Percentiles rank a stretch among this genome's conserved stretches.
Conservation (phyloP, 1,140 invertebrate species). For the Sycophaga agraensis region DNA sequence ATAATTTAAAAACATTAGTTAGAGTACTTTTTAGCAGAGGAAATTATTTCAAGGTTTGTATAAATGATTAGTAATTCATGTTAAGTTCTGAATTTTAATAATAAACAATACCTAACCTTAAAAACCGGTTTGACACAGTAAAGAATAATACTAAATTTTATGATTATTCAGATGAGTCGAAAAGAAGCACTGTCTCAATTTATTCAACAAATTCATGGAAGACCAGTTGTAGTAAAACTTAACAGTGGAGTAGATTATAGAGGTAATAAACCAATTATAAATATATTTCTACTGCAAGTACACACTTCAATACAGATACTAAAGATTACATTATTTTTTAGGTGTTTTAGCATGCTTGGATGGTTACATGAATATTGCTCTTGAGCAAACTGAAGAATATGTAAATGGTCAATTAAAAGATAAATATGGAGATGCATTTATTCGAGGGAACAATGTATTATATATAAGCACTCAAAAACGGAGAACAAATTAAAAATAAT, state of each 20-base stretch:
- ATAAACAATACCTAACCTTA: conserved; percentile 7
- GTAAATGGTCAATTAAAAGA: conserved; percentile 98
- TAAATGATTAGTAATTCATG: too few relatives aligned
- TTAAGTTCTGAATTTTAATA: too few relatives aligned
- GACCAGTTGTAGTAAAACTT: conserved; percentile 99
- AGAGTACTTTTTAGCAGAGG: too few relatives aligned
- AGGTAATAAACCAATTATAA: conserved; percentile 60
- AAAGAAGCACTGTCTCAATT: conserved; percentile 96
- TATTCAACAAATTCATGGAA: conserved; percentile 97
- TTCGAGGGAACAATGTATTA: conserved; percentile 96
- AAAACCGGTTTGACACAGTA: background rate
- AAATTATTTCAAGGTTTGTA: background rate
- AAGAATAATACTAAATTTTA: background rate
- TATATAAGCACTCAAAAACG: conserved; percentile 95
- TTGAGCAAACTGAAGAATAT: conserved; percentile 99
- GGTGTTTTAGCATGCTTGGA: conserved; percentile 96
- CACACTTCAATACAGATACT: too few relatives aligned
- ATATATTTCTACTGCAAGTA: too few relatives aligned
- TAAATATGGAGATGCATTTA: conserved; percentile 99
- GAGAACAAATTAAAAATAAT: conserved; percentile 58
- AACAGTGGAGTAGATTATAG: conserved; percentile 98
- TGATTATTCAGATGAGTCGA: conserved; percentile 70
- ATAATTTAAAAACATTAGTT: too few relatives aligned
- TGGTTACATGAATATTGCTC: conserved; percentile 99
- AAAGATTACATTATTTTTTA: conserved; percentile 56